Conservation (phyloP, 2,888 invertebrate species). For the Ophion ventricosus region DNA sequence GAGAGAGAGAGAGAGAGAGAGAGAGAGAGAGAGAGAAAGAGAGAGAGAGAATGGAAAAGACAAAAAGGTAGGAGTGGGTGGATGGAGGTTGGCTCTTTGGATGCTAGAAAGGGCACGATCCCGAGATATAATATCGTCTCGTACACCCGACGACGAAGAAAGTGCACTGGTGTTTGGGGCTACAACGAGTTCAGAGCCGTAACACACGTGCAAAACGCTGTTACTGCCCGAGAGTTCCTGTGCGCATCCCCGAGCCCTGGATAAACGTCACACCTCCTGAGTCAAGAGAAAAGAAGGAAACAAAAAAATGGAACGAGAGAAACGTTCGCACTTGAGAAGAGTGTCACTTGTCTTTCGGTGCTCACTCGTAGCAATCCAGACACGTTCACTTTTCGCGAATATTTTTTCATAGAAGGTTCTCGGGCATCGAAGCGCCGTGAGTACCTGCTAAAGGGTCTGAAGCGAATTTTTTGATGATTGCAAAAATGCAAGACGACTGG, state of each 20-base stretch:
- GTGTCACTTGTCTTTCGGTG: conserved; percentile 79
- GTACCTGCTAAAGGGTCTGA: neutral
- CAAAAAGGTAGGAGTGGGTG: conserved; percentile 31
- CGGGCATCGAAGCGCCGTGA: conserved; percentile 5
- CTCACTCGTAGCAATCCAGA: conserved; percentile 70
- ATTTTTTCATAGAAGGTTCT: conserved; percentile 31
- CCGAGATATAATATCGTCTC: conserved; percentile 27
- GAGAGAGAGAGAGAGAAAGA: conserved; percentile 15
- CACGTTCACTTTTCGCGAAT: conserved; percentile 21
- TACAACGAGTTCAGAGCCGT: conserved; percentile 26
- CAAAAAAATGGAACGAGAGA: conserved; percentile 58
- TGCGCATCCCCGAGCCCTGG: conserved; percentile 23
- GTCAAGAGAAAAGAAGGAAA: conserved; percentile 69
- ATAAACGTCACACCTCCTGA: conserved; percentile 30
- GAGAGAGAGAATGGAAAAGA: conserved; percentile 12
- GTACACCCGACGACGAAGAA: neutral
- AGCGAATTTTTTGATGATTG: neutral
- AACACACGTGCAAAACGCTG: conserved; percentile 36
- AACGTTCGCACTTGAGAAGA: conserved; percentile 73
- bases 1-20: neutral
- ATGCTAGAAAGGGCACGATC: conserved; percentile 37
- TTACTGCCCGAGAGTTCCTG: conserved; percentile 5
- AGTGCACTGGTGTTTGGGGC: neutral
- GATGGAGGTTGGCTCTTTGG: conserved; percentile 41
- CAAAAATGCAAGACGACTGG: neutral